phyloP scores from a whole-genome alignment of 1,140 invertebrate species.

The Propsilocerus akamusi region DNA sequence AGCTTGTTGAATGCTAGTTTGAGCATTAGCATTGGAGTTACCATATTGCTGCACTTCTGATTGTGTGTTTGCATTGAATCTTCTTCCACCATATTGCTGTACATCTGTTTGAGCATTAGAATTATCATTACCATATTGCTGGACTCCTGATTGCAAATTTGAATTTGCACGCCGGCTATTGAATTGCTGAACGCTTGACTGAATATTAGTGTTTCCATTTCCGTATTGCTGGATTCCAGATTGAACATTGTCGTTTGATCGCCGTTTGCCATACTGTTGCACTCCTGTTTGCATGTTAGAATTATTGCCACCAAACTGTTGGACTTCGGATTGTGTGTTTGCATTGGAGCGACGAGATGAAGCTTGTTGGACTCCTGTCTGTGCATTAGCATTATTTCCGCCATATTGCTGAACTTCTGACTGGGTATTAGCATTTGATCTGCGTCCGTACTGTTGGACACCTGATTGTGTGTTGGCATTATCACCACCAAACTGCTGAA shows the following conservation, averaged over 20 bases:
- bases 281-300: background rate
- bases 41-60: background rate
- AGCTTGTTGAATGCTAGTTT: background rate
- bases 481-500: background rate
- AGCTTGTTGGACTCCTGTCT: background rate
- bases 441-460: background rate
- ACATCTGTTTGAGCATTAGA: background rate
- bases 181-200: background rate
- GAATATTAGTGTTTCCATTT: background rate
- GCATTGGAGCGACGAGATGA: background rate
- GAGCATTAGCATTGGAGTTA: background rate
- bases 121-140: background rate
- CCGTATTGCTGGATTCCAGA: background rate
- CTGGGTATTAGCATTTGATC: background rate
- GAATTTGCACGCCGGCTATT: background rate
- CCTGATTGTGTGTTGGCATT: background rate
- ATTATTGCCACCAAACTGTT: background rate
- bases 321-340: background rate
- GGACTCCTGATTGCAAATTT: background rate
- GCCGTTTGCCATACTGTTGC: background rate
- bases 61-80: background rate
- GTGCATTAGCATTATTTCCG: background rate
- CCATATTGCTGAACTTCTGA: background rate
- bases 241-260: background rate
- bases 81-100: background rate